Base-by-base conservation (phyloP, 1,140 invertebrate species). In the Diorhabda carinulata region DNA sequence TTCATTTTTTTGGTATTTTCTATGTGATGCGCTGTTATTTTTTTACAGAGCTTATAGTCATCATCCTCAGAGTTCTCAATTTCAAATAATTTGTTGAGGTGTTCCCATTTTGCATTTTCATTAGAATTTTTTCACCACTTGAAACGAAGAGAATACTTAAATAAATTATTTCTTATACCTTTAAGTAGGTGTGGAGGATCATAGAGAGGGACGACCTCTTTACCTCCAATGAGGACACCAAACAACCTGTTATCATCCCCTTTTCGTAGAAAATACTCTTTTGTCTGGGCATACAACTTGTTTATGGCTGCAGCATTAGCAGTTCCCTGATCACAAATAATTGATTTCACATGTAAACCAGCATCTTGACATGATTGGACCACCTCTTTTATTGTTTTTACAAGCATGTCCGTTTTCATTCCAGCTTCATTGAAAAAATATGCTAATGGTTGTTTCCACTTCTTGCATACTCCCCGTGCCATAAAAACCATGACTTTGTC, bases 401-500 rank as follows among this genome's bases (percentile, higher is more conserved):
- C 25, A 9, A 68, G 7, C 7, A 7, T 42, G 2, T 10, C 7
- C 2, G 59, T 5, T 63, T 68, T 45, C 25, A 52, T 63, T 4
- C 8, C 6, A 2, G 40, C 52, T 47, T 47, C 40, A 41, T 4
- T 45, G 10, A 68, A 63, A 52, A n/a, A 10, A 57, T 10, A 68
- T 4, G 10, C 43, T 41, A 68, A 5, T 52, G 60, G 69, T 44
- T 70, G 69, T 45, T 63, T 70, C 66, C 65, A 70, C 41, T 62
- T 56, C 10, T 62, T 67, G 41, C 47, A 66, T 7, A 70, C 57
- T n/a, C 66, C 66, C 58, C 42, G n/a, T 8, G 43, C 40, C 59
- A 70, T 70, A 44, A 70, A 67, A 40, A 70, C 69, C 40, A 43
- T 61, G 7, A 57, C 69, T n/a, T 70, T 56, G 47, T 67, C 65